A percentile compares a stretch with the other conserved stretches of the same genome.
Evolutionary conservation across 2,888 invertebrate genomes (phyloP).

Genomic region (Leptarthrus brevirostris): DNA sequence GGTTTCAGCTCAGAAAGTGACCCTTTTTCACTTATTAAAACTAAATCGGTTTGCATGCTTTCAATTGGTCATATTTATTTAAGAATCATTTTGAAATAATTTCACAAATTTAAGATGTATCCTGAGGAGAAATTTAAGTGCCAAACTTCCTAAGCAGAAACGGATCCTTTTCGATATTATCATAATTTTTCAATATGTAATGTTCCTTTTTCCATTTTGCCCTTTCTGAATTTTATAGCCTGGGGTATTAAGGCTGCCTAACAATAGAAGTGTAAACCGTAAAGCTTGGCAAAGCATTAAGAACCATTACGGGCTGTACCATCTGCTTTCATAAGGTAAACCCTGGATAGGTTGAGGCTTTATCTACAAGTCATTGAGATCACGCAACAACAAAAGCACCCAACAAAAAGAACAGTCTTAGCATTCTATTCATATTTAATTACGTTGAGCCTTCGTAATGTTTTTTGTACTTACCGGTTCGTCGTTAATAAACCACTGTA

Average conservation of each 20-base stretch:
- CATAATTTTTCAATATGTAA: constrained; percentile 39
- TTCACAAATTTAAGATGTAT: too few species aligned
- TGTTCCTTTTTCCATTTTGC: constrained; percentile 4
- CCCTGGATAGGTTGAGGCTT: neutral
- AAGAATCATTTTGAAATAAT: too few species aligned
- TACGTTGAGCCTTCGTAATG: too few species aligned
- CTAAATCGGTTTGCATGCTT: too few species aligned
- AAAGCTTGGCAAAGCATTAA: constrained; percentile 3
- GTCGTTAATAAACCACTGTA: constrained; percentile 84
- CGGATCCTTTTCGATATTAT: constrained; percentile 22
- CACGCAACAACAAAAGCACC: too few species aligned
- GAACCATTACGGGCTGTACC: constrained; percentile 20
- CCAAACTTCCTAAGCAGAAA: neutral
- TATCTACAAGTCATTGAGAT: constrained; percentile 11
- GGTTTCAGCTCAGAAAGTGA: too few species aligned
- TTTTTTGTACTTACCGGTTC: constrained; percentile 75
- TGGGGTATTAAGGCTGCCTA: constrained; percentile 8
- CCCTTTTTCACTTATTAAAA: too few species aligned
- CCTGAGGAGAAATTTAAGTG: neutral
- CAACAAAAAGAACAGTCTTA: too few species aligned
- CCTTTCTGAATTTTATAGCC: constrained; percentile 15
- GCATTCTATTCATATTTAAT: neutral
- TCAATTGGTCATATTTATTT: too few species aligned
- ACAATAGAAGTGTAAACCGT: constrained; percentile 34
- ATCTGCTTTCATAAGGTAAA: neutral